A percentile compares a stretch with the other conserved stretches of the same genome.
Conservation (phyloP, 2,797 vertebrate species). For the Glossophaga mutica region DNA sequence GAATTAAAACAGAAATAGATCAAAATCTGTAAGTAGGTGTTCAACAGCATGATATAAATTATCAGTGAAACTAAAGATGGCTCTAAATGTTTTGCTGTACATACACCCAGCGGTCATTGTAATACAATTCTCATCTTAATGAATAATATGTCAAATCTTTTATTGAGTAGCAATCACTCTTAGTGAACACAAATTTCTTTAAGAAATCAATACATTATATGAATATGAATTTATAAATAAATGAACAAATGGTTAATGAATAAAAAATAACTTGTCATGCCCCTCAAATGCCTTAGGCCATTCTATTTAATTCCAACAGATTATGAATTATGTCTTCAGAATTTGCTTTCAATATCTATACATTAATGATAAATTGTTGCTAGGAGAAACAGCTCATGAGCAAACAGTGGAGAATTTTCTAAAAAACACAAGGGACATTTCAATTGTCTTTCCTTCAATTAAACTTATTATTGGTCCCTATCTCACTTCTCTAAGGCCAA, state of each 20-base stretch:
- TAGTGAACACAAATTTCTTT: not conserved
- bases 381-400: not conserved
- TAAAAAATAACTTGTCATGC: not conserved
- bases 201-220: not conserved
- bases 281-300: not conserved
- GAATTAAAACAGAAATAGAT: constrained; percentile 81
- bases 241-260: not conserved
- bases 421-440: not conserved
- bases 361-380: constrained; percentile 9
- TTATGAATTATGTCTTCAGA: not conserved
- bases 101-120: not conserved
- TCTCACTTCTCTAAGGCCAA: constrained; percentile 35
- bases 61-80: not conserved
- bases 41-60: not conserved
- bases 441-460: constrained; percentile 9
- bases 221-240: constrained; percentile 16
- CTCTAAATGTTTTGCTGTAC: not conserved
- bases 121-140: not conserved
- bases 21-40: constrained; percentile 20
- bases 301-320: constrained; percentile 21
- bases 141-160: not conserved
- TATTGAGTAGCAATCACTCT: not conserved
- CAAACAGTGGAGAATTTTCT: not conserved
- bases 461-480: not conserved
- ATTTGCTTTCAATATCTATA: not conserved